Base-by-base conservation (phyloP, 64 coral and sea anemone genomes). In the Acropora yongei region DNA sequence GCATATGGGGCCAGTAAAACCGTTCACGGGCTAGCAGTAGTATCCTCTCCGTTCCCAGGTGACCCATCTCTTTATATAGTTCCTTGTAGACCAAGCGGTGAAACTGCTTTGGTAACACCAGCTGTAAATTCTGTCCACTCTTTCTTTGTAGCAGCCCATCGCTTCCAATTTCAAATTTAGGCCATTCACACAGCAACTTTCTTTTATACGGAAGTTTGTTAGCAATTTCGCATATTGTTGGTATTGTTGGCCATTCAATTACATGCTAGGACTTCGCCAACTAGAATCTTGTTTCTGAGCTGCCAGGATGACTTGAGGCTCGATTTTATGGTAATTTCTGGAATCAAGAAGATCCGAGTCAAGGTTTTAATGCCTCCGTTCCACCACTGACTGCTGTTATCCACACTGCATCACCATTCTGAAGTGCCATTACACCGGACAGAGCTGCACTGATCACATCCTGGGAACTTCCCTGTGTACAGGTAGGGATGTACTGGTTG, bases 1-100 rank as follows among this genome's bases (percentile, higher is more conserved):
- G 30, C 30, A 77, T 88, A 42, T 79, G 17, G 13, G 77, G 47
- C 46, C 77, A 79, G 18, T 14, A 63, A 63, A 63, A 63, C 12
- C 58, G 8, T 14, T 63, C 58, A 14, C 2, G 12, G 58, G 86
- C 69, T 20, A 88, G 39, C 57, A 76, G 85, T 39, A 87, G 63
- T n/a, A 87, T 68, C 44, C 86, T 72, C 51, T 73, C 68, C 57
- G 47, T 43, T 57, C 71, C 68, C 57, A 77, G 60, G 49, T 88
- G 86, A 11, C 47, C 86, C 86, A 88, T 88, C 72, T 88, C 71
- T 57, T 88, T 49, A 42, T 88, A 73, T 58, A 90, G 57, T 30
- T 90, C 88, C 78, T 80, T 80, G 78, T 80, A 90, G 46, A 90
- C 77, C 40, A 78, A 71, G 19, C 0, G 55, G 66, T 68, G 75